Evolutionary conservation across 2,888 invertebrate species (phyloP), one percentile per base, ranked within the genome.

Genomic region (Eilema caniola): DNA sequence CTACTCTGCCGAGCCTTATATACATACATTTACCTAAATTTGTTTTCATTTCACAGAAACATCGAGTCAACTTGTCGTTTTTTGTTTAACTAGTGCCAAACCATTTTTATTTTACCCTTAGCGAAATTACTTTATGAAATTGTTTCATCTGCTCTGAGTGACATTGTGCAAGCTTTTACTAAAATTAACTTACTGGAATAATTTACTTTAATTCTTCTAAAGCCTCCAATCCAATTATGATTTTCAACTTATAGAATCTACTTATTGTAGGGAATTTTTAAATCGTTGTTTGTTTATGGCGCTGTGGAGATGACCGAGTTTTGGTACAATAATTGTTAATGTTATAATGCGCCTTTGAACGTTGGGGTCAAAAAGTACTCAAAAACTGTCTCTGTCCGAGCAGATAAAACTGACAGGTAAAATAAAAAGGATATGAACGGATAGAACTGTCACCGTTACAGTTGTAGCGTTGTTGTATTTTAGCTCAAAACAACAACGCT

Each of bases 111-210:
- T 66, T 53, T 70, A 64, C 64, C 64, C 68, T 71, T 66, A 76
- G 65, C 68, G 65, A 68, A 78, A 80, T 74, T 74, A 67, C 62
- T 78, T 78, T 70, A 67, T 57, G 65, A 69, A 80, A 76, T 74
- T 74, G 61, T 68, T 66, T 65, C 47, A 53, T 64, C 60, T 65
- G 62, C 37, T 70, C 25, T 33, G 25, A 66, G 66, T 53, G n/a
- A 61, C 61, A 59, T 62, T 66, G 2, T 25, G 56, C 25, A n/a
- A 41, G 25, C n/a, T 25, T 16, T 62, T 24, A 56, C 24, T n/a
- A 62, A 70, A 62, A 68, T 41, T 61, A 53, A 67, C 10, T 53
- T n/a, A 24, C 57, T 37, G 24, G 37, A 31, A 56, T 31, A 3
- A 41, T 16, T 41, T 41, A 14, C 14, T 41, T 41, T 37, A 14